Base-by-base conservation (phyloP, 2,888 invertebrate species). In the Drosophila picticornis region DNA sequence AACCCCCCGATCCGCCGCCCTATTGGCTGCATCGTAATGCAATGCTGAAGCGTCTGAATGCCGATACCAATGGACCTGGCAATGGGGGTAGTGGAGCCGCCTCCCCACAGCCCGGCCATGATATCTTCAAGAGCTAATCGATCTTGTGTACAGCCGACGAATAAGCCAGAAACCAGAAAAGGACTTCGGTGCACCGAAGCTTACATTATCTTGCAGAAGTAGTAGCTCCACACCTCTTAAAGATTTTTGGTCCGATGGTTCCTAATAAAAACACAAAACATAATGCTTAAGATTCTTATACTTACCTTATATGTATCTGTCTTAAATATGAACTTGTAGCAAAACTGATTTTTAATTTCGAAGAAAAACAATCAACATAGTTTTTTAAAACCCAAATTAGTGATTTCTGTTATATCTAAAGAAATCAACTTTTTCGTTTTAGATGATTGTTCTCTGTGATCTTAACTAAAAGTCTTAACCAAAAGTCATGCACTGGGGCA, bases 61-160 rank as follows among this genome's bases (percentile, higher is more conserved):
- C 71, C 2, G 84, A 89, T 2, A 58, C 34, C 22, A 61, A 32
- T 32, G 91, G 65, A 70, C 80, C 48, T 22, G 60, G 69, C 11
- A 68, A 43, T 32, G 78, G 79, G 0, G 29, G 57, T 0, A 58
- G 62, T 1, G 77, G 86, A 50, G 58, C 88, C 27, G 59, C 78
- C 25, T 86, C 85, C 6, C 85, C 90, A 11, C 90, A 89, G 69
- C 83, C 90, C 31, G 78, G 88, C 2, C 90, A 94, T 77, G 94
- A 94, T 75, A 94, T 94, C 80, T 94, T 94, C 87, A 94, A 94
- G 86, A 94, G 94, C 93, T 94, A 94, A 93, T 92, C 87, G 91
- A 71, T 70, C 70, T 72, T 72, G 72, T 81, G 84, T 79, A 91
- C 81, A 88, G 88, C 63, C 51, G 68, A 67, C 70, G 75, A 58